These are phyloP conservation scores for Melinaea marsaeus DNA, from an alignment of 2,888 invertebrate species.

Conservation along the genomic window DNA sequence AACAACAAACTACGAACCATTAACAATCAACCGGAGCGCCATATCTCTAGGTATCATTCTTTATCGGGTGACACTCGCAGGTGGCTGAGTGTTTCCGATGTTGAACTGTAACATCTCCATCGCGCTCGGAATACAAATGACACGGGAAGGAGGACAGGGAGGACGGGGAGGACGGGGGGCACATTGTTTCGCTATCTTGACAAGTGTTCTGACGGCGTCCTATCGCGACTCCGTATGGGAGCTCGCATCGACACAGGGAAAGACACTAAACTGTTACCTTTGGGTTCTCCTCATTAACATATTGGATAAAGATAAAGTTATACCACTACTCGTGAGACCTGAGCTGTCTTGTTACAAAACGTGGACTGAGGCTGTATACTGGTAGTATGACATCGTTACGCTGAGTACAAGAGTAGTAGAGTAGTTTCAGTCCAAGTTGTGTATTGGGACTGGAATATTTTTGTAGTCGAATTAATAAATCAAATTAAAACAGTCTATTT, in stretches of 20 bases:
- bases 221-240: conserved; percentile 40
- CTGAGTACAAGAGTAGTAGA: too few relatives aligned
- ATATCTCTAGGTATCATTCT: conserved; percentile 8
- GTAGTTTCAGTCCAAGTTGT: too few relatives aligned
- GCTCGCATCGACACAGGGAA: conserved; percentile 36
- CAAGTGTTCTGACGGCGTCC: conserved; percentile 50
- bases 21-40: too few relatives aligned
- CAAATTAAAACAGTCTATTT: too few relatives aligned
- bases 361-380: too few relatives aligned
- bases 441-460: too few relatives aligned
- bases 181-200: conserved; percentile 49
- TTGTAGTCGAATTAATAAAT: too few relatives aligned
- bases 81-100: conserved; percentile 16
- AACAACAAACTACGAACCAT: too few relatives aligned
- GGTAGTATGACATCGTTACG: too few relatives aligned
- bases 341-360: too few relatives aligned
- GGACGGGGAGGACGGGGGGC: conserved; percentile 19
- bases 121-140: conserved; percentile 61
- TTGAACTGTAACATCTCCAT: conserved; percentile 47
- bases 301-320: not conserved
- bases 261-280: conserved; percentile 33
- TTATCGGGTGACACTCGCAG: conserved; percentile 13
- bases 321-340: too few relatives aligned
- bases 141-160: conserved; percentile 40
- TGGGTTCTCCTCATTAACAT: not conserved